Evolutionary conservation across 1,140 invertebrate genomes (phyloP), one percentile per base, ranked within the genome.

Genomic region (Diorhabda sublineata): DNA sequence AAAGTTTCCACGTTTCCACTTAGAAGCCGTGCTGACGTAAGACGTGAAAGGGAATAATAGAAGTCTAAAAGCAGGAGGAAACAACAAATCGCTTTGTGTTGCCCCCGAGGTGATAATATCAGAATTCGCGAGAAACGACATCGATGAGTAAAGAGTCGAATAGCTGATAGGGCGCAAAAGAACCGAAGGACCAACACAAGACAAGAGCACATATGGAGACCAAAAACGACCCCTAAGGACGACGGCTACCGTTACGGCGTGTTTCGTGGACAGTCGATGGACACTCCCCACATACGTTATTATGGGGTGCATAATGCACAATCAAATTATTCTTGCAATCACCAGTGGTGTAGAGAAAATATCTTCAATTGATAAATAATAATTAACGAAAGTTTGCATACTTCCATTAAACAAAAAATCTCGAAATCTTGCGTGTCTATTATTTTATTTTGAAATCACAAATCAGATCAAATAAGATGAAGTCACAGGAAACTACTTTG

Each of bases 251-350:
- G 47, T n/a, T 4, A 52, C 47, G 47, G 47, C 47, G 47, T 52
- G 2, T 6, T 52, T n/a, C 42, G 61, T 62, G 61, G 61, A 62
- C 61, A 62, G 43, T 62, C 42, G 61, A 42, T 62, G 61, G 61
- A 62, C 61, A 62, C 61, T 44, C 61, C 61, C 61, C 61, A 45
- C 43, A 9, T 52, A 52, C 4, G 47, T n/a, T 45, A 26, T 45
- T 62, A n/a, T 62, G 45, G 61, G 61, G 61, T 62, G 61, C 61
- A 62, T 62, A 62, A 8, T 62, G 61, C 61, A 62, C 61, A 62
- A 62, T 62, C 8, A 62, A 44, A 62, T 62, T 62, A 62, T 62
- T 52, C 61, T 62, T 62, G 61, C n/a, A 62, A 43, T 2, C 42
- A 11, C 42, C 61, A 62, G 61, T 62, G 61, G 61, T 62, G 61